Conservation (phyloP, 2,888 invertebrate genomes). For the Leptinotarsa peninsularis region DNA sequence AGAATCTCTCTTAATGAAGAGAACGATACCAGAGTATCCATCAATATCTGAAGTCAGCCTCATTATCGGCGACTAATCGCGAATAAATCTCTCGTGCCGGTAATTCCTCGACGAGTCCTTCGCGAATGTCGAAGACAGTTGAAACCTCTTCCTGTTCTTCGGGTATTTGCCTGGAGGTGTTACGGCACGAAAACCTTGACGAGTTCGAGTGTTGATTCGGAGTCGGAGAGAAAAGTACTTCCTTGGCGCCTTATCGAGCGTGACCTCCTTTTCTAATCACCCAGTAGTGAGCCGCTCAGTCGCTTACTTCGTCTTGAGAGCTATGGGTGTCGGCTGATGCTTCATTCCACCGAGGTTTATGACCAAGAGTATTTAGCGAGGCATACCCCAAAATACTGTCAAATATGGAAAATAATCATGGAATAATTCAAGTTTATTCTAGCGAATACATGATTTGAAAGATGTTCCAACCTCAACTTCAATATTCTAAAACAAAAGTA, state of each 20-base stretch:
- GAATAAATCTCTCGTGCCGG: slow-evolving; percentile 9
- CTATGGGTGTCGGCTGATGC: slow-evolving; percentile 4
- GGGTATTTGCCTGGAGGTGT: slow-evolving; percentile 30
- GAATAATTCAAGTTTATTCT: too few species aligned
- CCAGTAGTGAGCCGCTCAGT: slow-evolving; percentile 33
- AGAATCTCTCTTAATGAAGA: too few species aligned
- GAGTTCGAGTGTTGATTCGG: slow-evolving; percentile 49
- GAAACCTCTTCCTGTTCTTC: slow-evolving; percentile 49
- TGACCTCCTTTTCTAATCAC: slow-evolving; percentile 52
- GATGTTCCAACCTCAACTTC: too few species aligned
- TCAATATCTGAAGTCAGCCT: background rate
- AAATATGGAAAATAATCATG: too few species aligned
- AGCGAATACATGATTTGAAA: too few species aligned
- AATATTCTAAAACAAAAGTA: too few species aligned
- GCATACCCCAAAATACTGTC: too few species aligned
- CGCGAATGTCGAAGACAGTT: slow-evolving; percentile 52
- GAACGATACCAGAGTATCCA: background rate
- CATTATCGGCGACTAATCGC: slow-evolving; percentile 10
- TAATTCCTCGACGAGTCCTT: slow-evolving; percentile 25
- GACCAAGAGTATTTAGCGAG: background rate
- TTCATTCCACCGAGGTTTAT: slow-evolving; percentile 1
- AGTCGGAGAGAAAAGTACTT: slow-evolving; percentile 49
- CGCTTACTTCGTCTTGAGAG: slow-evolving; percentile 14
- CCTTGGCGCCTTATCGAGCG: slow-evolving; percentile 53
- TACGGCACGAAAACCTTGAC: slow-evolving; percentile 45